Base-by-base conservation (phyloP, 2,888 invertebrate species). In the Cephalotes varians region DNA sequence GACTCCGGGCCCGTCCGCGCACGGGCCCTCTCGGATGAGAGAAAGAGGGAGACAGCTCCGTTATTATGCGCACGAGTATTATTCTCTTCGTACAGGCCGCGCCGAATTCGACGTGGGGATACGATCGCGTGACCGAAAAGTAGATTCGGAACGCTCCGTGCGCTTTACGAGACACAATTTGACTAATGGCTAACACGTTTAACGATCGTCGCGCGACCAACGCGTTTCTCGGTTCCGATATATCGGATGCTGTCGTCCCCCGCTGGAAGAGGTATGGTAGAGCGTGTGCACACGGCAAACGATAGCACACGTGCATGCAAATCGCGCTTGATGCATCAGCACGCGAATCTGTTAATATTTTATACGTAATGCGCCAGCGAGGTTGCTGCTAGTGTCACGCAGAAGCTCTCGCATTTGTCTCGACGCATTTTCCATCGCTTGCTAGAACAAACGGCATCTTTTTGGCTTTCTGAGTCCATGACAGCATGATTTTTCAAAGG, bases 31-130 rank as follows among this genome's bases (percentile, higher is more conserved):
- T 15, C n/a, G 31, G 18, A 60, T n/a, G 72, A 40, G 60, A 58
- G 15, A 71, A 25, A 56, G 58, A 49, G 37, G 15, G 31, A 60
- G 47, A 60, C 12, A 60, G 69, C 67, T 82, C 84, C 73, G 76
- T 85, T 85, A 85, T 85, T 85, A 85, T 76, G 64, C 54, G 72
- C 49, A 25, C 18, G 25, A 12, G 28, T 65, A 65, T n/a, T 54
- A 44, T 51, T 60, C 58, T 49, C 18, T 49, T 7, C 47, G 31
- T 58, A 81, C 69, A 74, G 74, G 15, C 49, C 56, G 9, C 54
- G n/a, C n/a, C 72, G 72, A 82, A 84, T 84, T 84, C 65, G 56
- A 64, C 51, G 31, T 34, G 44, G 34, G 40, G 18, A 4, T 5
- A 10, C 79, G 58, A 80, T 72, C 69, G 80, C 73, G 80, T 72